Evolutionary conservation across 2,113 vertebrate species (phyloP), one percentile per base, ranked within the genome.

Genomic region (Eira barbara): DNA sequence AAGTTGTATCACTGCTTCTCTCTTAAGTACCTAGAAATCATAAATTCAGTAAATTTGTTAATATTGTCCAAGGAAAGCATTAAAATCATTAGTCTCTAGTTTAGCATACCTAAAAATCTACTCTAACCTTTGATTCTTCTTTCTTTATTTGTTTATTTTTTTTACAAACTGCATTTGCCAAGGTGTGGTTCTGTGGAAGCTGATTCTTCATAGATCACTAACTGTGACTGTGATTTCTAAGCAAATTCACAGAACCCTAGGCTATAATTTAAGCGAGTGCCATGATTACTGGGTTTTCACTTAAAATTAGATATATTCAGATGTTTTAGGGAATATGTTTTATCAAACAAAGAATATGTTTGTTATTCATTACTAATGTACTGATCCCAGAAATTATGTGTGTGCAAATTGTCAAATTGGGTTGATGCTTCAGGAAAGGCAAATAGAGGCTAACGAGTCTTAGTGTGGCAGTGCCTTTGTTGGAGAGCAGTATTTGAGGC

Each of bases 391-490:
- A 89, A 94, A 65, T 82, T 89, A 36, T 2, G 3, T 84, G 49
- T 63, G 39, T 93, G 39, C 42, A 82, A 47, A 73, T n/a, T 74
- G 55, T 78, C 34, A 52, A 67, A 17, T 71, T 96, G 76, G 49
- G 15, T 87, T 95, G 84, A 67, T 95, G 65, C 55, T 96, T 96
- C 55, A 79, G 73, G 87, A 95, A 65, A 91, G 81, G 25, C 79
- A 89, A 93, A 55, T 81, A 69, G 57, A 93, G 78, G 55, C 61
- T 92, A 45, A 14, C 29, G n/a, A 31, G 21, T 69, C 12, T 39
- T 65, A 57, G 34, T 67, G 3, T 71, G 55, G 20, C 49, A 80
- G 0, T 74, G 42, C 69, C 47, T 94, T 92, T 84, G 74, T 90
- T 96, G 84, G 80, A 82, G 88, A 91, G 27, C 27, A 42, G 25